These are phyloP conservation scores for Agonopterix arenella DNA, from an alignment of 2,888 invertebrate genomes.

Conservation along the genomic window DNA sequence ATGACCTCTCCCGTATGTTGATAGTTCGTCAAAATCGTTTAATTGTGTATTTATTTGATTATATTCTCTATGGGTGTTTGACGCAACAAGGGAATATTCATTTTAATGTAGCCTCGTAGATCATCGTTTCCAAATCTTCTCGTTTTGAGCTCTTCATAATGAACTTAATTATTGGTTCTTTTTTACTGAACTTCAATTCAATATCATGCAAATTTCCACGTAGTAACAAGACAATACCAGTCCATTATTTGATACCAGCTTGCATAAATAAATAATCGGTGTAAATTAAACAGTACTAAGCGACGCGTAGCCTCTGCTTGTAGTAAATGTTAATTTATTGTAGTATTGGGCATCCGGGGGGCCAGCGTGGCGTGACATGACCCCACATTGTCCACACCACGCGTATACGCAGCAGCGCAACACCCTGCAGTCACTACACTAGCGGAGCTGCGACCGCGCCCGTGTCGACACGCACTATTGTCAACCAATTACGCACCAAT, in stretches of 20 bases:
- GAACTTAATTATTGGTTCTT: neutral
- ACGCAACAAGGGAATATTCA: too few relatives aligned
- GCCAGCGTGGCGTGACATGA: slow-evolving; percentile 1
- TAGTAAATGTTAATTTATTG: slow-evolving; percentile 11
- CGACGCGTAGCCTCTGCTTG: slow-evolving; percentile 8
- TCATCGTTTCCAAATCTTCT: too few relatives aligned
- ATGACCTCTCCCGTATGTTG: neutral
- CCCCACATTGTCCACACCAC: slow-evolving; percentile 5
- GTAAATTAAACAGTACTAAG: slow-evolving; percentile 6
- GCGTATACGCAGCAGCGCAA: slow-evolving; percentile 13
- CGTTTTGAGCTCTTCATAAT: too few relatives aligned
- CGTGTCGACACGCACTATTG: slow-evolving; percentile 25
- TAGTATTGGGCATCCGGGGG: slow-evolving; percentile 8
- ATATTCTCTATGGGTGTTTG: too few relatives aligned
- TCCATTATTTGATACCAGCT: neutral
- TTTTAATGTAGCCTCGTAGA: too few relatives aligned
- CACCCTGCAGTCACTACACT: slow-evolving; percentile 3
- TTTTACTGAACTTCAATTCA: neutral
- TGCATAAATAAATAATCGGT: slow-evolving; percentile 2
- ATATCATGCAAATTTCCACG: neutral
- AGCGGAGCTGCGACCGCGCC: too few relatives aligned
- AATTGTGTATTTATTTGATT: too few relatives aligned
- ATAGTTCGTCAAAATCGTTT: too few relatives aligned
- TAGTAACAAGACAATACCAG: neutral
- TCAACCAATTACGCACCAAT: slow-evolving; percentile 51